Percentiles rank a stretch among this genome's conserved stretches.
phyloP scores from a whole-genome alignment of 2,888 invertebrate genomes.

The Neoscelio sp. region DNA sequence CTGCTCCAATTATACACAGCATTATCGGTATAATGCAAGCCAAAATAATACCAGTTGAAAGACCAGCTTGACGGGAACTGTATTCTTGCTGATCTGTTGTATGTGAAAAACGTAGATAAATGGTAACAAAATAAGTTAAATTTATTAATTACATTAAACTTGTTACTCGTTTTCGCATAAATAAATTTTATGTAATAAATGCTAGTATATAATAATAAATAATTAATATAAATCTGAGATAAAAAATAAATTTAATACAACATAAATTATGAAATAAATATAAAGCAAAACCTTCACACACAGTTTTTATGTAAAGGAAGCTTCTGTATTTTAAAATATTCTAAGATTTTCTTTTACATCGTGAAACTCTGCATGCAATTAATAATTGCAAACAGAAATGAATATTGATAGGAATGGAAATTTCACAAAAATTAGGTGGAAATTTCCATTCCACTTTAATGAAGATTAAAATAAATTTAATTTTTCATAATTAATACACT shows the following conservation, averaged over 20 bases:
- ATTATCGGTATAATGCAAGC: constrained; percentile 90
- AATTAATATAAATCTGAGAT: no score
- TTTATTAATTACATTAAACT: no score
- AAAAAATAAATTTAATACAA: no score
- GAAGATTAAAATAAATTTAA: constrained; percentile 28
- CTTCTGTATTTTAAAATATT: neutral
- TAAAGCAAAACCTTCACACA: no score
- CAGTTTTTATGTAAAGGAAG: no score
- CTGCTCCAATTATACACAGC: constrained; percentile 88
- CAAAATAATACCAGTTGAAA: constrained; percentile 91
- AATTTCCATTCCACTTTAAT: constrained; percentile 83
- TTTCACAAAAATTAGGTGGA: constrained; percentile 76
- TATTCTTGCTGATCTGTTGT: constrained; percentile 91
- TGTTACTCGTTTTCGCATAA: no score
- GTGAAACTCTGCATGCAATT: neutral
- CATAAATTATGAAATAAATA: no score
- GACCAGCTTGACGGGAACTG: constrained; percentile 89
- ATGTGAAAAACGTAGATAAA: constrained; percentile 34
- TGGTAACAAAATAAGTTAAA: neutral
- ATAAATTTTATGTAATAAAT: no score
- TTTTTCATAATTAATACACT: neutral
- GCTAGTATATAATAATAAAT: no score
- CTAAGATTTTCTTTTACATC: constrained; percentile 68
- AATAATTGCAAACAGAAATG: constrained; percentile 28
- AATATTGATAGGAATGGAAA: constrained; percentile 73